phyloP scores from a whole-genome alignment of 2,113 vertebrate species.

The Cacatua alba region DNA sequence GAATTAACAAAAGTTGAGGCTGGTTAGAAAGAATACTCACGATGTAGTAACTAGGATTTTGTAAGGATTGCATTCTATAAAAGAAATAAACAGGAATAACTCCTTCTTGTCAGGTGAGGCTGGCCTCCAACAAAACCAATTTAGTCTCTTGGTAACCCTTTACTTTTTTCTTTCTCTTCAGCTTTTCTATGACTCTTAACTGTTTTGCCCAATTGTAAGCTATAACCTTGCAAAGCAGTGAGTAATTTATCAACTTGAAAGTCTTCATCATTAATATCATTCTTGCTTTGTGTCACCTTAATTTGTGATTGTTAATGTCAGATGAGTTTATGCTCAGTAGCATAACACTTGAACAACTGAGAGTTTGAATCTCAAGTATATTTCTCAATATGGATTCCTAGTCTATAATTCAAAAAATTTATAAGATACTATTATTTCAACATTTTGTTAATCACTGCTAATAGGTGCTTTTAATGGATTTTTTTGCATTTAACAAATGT shows the following conservation, averaged over 20 bases:
- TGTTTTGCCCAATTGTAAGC: neutral
- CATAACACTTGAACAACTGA: neutral
- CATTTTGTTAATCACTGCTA: neutral
- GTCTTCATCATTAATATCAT: neutral
- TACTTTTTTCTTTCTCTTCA: neutral
- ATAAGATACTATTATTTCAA: neutral
- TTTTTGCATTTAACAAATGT: neutral
- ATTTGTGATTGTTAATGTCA: neutral
- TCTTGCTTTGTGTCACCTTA: neutral
- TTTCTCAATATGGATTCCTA: neutral
- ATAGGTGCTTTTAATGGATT: neutral
- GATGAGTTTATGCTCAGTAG: neutral
- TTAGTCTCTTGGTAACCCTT: neutral
- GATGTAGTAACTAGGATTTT: neutral
- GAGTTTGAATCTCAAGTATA: neutral
- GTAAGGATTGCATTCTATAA: neutral
- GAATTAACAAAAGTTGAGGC: accelerated
- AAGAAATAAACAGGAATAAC: neutral
- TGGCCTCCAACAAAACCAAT: neutral
- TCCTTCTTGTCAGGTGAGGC: neutral
- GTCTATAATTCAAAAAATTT: neutral
- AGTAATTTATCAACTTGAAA: neutral
- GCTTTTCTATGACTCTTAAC: neutral
- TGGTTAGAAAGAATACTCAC: neutral
- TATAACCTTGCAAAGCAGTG: neutral